Evolutionary conservation across 2,113 vertebrate genomes (phyloP), one percentile per base, ranked within the genome.

Genomic region (Oxyura jamaicensis): DNA sequence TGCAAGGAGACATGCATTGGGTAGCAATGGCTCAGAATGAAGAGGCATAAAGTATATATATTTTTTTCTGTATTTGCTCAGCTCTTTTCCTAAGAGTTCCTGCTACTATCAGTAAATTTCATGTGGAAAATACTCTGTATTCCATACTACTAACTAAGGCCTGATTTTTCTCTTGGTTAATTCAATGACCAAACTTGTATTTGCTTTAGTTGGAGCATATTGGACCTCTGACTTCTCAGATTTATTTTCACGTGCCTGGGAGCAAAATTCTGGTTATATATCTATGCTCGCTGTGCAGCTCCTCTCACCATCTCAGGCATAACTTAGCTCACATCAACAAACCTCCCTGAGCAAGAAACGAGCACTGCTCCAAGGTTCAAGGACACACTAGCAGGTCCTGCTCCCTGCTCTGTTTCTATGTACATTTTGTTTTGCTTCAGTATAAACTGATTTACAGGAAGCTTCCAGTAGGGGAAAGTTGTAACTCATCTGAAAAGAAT

Each of bases 401-500:
- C 62, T 84, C 92, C 17, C 86, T 89, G 53, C 50, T 80, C 86
- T 72, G 22, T 48, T 72, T 83, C 80, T 66, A 33, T 29, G 29
- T 74, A 83, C 44, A 6, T 60, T 88, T 88, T 81, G 73, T 83
- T 68, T 88, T 39, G 36, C 59, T 80, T 41, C 55, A 55, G 50
- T 69, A 83, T 69, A 73, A 86, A 79, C 55, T 33, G 58, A 91
- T 88, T 95, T 82, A 69, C 25, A 94, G 91, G 88, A 92, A 88
- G 55, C 66, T 89, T 93, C 67, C 39, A 92, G 59, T 42, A 89
- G 74, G 59, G 50, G 31, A 89, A 94, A 85, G 83, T 79, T 84
- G 52, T 80, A 94, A 94, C 72, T 94, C 69, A 91, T 87, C 74
- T 52, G 67, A 87, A 94, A 93, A 96, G 62, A 84, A 87, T 67